A percentile compares a stretch with the other conserved stretches of the same genome.
Conservation (phyloP, 1,140 invertebrate species). For the Eriocheir sinensis region DNA sequence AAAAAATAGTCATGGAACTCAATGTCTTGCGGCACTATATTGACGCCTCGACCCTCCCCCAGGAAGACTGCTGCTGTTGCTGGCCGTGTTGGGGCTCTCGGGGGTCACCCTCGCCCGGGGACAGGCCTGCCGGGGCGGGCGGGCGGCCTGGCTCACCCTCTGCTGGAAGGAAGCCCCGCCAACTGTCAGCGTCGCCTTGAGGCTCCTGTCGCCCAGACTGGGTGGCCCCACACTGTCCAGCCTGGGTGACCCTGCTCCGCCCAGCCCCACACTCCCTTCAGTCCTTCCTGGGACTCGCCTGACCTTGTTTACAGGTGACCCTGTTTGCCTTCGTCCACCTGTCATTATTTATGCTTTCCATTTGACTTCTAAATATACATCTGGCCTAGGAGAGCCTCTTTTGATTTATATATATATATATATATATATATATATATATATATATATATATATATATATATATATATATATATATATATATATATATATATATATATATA, state of each 20-base stretch:
- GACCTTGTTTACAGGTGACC: not conserved
- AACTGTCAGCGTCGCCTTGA: not conserved
- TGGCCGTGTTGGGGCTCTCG: too few relatives aligned
- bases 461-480: slow-evolving; percentile 61
- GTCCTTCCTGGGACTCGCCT: not conserved
- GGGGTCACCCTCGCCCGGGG: too few relatives aligned
- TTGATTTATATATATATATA: not conserved
- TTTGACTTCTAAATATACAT: not conserved
- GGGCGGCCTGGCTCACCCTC: too few relatives aligned
- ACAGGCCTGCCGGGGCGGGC: too few relatives aligned
- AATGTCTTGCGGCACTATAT: too few relatives aligned
- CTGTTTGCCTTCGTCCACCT: not conserved
- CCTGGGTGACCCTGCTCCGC: not conserved
- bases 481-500: slow-evolving; percentile 62
- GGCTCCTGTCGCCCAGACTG: too few relatives aligned
- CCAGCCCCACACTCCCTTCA: not conserved
- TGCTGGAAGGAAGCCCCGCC: too few relatives aligned
- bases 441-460: slow-evolving; percentile 59
- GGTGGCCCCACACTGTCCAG: too few relatives aligned
- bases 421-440: slow-evolving; percentile 31
- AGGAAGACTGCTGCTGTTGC: too few relatives aligned
- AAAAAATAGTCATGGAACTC: too few relatives aligned
- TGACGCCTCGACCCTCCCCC: too few relatives aligned
- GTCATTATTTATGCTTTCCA: not conserved
- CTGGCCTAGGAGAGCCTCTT: not conserved